Percentiles rank a stretch among this genome's conserved stretches.
These are phyloP conservation scores for Leuciscus idus DNA, from an alignment of 2,113 vertebrate species.

Conservation along the genomic window DNA sequence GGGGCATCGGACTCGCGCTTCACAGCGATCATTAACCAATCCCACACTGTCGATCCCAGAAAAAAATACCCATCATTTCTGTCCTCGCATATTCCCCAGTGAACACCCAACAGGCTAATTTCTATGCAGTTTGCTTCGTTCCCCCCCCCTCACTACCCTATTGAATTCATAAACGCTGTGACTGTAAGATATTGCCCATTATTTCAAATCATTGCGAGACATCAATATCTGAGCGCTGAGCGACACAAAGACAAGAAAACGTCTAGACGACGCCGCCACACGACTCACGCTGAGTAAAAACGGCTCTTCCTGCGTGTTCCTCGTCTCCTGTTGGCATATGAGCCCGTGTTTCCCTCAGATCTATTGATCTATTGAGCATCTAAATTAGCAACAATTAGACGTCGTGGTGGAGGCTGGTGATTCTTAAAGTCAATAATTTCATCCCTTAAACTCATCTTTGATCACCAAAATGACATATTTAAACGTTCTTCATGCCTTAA, in stretches of 20 bases:
- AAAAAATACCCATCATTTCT: slow-evolving; percentile 51
- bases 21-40: slow-evolving; percentile 68
- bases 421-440: background rate
- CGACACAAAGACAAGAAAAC: slow-evolving; percentile 6
- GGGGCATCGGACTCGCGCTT: slow-evolving; percentile 57
- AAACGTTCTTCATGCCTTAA: no score
- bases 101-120: slow-evolving; percentile 53
- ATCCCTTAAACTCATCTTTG: no score
- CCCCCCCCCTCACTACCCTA: background rate
- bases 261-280: slow-evolving; percentile 23
- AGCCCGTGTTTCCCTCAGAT: background rate
- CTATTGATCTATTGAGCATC: background rate
- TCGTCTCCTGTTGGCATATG: background rate
- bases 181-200: slow-evolving; percentile 52
- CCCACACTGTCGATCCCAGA: slow-evolving; percentile 48
- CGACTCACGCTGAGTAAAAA: background rate
- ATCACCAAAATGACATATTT: no score
- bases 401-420: background rate
- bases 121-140: slow-evolving; percentile 48
- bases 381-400: background rate
- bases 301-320: background rate
- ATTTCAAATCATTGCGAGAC: slow-evolving; percentile 63
- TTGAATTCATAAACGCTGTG: slow-evolving; percentile 61
- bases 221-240: slow-evolving; percentile 58
- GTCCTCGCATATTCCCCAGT: slow-evolving; percentile 35